Evolutionary conservation across 2,888 invertebrate genomes (phyloP), one percentile per base, ranked within the genome.

Genomic region (Drosophila ustulata): DNA sequence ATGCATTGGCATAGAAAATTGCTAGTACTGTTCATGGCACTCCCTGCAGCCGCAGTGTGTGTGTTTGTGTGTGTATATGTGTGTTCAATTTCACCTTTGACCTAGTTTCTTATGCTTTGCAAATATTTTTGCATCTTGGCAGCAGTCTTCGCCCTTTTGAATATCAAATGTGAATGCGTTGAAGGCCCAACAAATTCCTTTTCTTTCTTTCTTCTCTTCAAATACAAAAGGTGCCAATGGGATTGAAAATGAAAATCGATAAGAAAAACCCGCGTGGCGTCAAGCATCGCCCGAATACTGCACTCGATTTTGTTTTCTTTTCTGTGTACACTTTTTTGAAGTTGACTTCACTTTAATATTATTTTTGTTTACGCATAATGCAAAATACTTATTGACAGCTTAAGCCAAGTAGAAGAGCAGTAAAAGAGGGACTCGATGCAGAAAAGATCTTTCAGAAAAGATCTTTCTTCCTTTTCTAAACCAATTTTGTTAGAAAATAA

Each of bases 361-460:
- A 79, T 86, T 84, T 82, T 82, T 79, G 77, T 77, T 80, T 77
- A 61, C 64, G 65, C 69, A 72, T 69, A 63, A 64, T 71, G 74
- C 73, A 75, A 74, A 86, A 86, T 86, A 78, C 82, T 81, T 82
- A 83, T 82, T 86, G 86, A 88, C 88, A 86, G 88, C 81, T 81
- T 37, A 45, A 49, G 52, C 18, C 32, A 45, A 50, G 32, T 34
- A 53, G 30, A 58, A 32, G 25, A 32, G 8, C 8, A 41, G 8
- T 23, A 26, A 11, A 3, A 18, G 13, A 50, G 23, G 11, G 47
- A 67, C n/a, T 64, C 63, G 73, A 79, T 65, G 43, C n/a, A 18
- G 18, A 18, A 18, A 18, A 18, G 18, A 18, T 18, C 18, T 1
- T 18, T n/a, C 39, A 41, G 13, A 11, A 13, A 3, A 47, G 1